A percentile compares a stretch with the other conserved stretches of the same genome.
phyloP scores from a whole-genome alignment of 2,888 invertebrate species.

The Melanostoma mellinum region DNA sequence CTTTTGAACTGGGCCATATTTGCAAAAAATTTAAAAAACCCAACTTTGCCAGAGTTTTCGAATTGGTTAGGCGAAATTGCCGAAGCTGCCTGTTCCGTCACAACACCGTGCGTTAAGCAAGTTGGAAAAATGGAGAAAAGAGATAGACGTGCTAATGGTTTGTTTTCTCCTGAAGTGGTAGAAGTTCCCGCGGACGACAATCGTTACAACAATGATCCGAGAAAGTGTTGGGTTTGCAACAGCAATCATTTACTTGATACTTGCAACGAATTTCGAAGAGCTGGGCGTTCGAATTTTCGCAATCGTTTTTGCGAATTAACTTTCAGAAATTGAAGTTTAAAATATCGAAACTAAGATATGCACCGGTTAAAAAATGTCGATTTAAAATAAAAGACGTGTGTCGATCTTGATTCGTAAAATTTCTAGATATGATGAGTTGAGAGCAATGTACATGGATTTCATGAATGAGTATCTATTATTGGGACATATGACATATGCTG shows the following conservation, averaged over 20 bases:
- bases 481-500: too few species aligned
- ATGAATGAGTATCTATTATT: too few species aligned
- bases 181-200: not conserved
- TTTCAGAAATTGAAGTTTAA: too few species aligned
- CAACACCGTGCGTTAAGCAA: not conserved
- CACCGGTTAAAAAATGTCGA: too few species aligned
- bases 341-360: too few species aligned
- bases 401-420: too few species aligned
- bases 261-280: not conserved
- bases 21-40: not conserved
- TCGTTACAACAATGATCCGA: not conserved
- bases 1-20: slow-evolving; percentile 18
- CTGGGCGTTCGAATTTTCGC: not conserved
- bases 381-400: too few species aligned
- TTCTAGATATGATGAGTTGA: too few species aligned
- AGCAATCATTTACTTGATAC: not conserved
- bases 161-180: not conserved
- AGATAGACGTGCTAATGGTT: slow-evolving; percentile 3
- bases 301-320: too few species aligned
- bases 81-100: slow-evolving; percentile 13
- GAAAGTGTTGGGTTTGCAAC: not conserved
- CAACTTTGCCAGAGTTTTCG: slow-evolving; percentile 15
- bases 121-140: not conserved
- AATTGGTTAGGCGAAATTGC: slow-evolving; percentile 25
- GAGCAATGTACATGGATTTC: too few species aligned